Evolutionary conservation across 2,113 vertebrate species (phyloP).

Genomic region (Lichenostomus cassidix): DNA sequence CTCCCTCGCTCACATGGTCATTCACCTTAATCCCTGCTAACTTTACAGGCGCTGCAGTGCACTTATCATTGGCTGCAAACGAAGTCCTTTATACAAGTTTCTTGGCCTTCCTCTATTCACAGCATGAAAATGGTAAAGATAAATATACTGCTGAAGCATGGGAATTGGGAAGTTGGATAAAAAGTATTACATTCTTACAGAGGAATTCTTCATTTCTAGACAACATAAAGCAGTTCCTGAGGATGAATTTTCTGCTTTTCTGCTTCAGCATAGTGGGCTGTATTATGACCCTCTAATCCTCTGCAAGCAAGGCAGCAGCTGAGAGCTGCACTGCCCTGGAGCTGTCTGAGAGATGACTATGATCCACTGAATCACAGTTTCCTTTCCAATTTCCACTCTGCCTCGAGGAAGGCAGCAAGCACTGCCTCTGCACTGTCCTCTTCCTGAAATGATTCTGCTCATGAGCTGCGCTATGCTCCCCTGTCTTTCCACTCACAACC

Average conservation of each 20-base stretch:
- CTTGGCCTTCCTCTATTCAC: background rate
- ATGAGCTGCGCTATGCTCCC: background rate
- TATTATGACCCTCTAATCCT: background rate
- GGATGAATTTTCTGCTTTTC: slow-evolving; percentile 19
- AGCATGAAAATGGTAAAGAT: background rate
- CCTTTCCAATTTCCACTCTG: background rate
- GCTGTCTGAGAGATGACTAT: background rate
- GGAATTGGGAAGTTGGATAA: slow-evolving; percentile 11
- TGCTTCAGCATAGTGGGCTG: background rate
- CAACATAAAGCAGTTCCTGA: background rate
- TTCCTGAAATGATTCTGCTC: background rate
- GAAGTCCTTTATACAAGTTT: background rate
- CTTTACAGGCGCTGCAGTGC: background rate
- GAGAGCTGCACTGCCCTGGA: background rate
- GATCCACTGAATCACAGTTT: background rate
- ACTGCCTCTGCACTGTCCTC: background rate
- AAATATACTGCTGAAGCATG: slow-evolving; percentile 14
- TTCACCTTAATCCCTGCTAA: slow-evolving; percentile 42
- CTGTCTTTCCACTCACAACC: background rate
- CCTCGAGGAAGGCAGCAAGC: background rate
- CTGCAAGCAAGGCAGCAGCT: background rate
- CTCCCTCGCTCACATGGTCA: background rate
- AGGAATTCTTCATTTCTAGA: slow-evolving; percentile 35
- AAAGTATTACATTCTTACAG: background rate
- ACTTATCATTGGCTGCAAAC: background rate